Conservation (phyloP, 2,797 vertebrate species). For the Discoglossus pictus region DNA sequence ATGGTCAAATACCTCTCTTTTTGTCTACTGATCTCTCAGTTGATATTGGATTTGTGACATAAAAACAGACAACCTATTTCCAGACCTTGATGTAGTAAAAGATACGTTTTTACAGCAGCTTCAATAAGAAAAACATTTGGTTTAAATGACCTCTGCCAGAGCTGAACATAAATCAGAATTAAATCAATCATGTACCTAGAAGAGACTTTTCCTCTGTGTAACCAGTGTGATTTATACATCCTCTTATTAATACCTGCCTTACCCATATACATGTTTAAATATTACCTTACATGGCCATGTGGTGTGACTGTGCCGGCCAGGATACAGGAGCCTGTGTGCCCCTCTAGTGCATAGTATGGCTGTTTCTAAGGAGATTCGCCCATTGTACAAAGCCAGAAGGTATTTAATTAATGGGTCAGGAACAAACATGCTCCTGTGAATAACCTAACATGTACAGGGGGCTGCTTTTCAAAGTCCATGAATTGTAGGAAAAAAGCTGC, state of each 20-base stretch:
- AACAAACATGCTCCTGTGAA: slow-evolving; percentile 19
- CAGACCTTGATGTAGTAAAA: slow-evolving; percentile 9
- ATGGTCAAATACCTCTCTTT: not conserved
- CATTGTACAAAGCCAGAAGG: slow-evolving; percentile 44
- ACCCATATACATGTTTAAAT: slow-evolving; percentile 45
- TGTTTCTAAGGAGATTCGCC: slow-evolving; percentile 21
- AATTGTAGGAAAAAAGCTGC: not conserved
- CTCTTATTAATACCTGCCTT: slow-evolving; percentile 40
- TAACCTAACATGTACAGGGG: slow-evolving; percentile 23
- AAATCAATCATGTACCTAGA: slow-evolving; percentile 6
- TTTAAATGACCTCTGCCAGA: slow-evolving; percentile 14
- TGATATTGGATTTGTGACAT: not conserved
- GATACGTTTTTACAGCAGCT: slow-evolving; percentile 9
- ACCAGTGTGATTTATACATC: slow-evolving; percentile 24
- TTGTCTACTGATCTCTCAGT: not conserved
- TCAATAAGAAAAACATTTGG: slow-evolving; percentile 35
- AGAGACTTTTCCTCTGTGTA: slow-evolving; percentile 10
- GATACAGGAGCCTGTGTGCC: slow-evolving; percentile 19
- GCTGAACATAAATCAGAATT: not conserved
- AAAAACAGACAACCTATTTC: not conserved
- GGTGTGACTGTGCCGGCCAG: slow-evolving; percentile 18
- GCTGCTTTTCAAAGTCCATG: slow-evolving; percentile 41
- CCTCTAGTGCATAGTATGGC: slow-evolving; percentile 7
- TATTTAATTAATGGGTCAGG: slow-evolving; percentile 43
- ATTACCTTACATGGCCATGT: slow-evolving; percentile 32